These are phyloP conservation scores for Misgurnus anguillicaudatus DNA, from an alignment of 2,113 vertebrate species.

Conservation along the genomic window DNA sequence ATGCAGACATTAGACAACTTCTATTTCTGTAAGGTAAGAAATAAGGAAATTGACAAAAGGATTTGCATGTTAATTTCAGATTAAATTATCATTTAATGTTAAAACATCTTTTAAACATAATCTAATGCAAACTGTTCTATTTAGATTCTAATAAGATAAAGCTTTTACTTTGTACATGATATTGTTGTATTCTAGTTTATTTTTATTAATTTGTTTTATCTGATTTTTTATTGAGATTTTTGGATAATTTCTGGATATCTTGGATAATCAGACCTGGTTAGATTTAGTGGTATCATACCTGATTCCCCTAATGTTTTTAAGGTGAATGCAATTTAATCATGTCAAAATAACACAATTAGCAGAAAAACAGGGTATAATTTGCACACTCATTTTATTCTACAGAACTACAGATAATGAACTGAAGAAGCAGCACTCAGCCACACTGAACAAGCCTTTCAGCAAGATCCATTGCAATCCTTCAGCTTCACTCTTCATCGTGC, in stretches of 20 bases:
- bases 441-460: neutral
- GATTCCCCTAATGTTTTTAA: neutral
- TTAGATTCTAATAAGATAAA: too few relatives aligned
- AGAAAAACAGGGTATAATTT: conserved; percentile 17
- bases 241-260: too few relatives aligned
- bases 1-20: neutral
- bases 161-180: too few relatives aligned
- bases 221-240: too few relatives aligned
- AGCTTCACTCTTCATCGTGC: conserved; percentile 48
- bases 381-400: conserved; percentile 42
- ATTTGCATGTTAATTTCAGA: neutral
- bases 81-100: too few relatives aligned
- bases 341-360: neutral
- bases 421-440: neutral
- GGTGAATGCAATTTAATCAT: neutral
- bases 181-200: too few relatives aligned
- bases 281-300: neutral
- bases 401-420: conserved; percentile 25
- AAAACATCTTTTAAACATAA: too few relatives aligned
- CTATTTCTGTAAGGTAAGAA: conserved; percentile 10
- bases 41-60: neutral
- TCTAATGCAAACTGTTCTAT: too few relatives aligned
- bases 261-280: too few relatives aligned
- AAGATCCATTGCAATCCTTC: neutral
- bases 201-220: too few relatives aligned